Conservation (phyloP, 2,113 vertebrate species). For the Zapus hudsonius region DNA sequence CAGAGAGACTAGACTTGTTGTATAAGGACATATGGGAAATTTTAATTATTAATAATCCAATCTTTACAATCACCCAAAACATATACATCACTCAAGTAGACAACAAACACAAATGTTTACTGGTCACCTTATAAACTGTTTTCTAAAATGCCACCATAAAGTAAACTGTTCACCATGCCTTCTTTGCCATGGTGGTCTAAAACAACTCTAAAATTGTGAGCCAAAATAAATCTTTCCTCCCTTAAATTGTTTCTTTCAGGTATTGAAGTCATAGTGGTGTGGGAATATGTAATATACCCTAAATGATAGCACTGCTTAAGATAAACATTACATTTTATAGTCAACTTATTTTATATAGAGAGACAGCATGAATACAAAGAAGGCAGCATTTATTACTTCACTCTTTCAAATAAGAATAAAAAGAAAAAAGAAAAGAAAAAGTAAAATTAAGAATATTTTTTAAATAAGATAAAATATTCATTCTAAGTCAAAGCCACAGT, state of each 20-base stretch:
- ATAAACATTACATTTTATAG: neutral
- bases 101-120: neutral
- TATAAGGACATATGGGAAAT: neutral
- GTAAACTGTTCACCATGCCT: no score
- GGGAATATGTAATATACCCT: neutral
- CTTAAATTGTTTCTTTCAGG: neutral
- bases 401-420: neutral
- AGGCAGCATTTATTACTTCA: neutral
- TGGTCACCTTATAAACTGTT: neutral
- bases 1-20: neutral
- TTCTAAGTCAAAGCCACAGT: neutral
- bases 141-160: neutral
- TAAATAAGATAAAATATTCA: neutral
- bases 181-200: neutral
- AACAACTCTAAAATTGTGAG: neutral
- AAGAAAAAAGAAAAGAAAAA: neutral
- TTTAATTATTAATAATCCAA: constrained; percentile 24
- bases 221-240: neutral
- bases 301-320: neutral
- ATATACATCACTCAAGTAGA: neutral
- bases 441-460: neutral
- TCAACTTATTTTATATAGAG: neutral
- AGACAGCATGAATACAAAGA: neutral
- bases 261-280: neutral
- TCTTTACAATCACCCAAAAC: constrained; percentile 24